Conservation (phyloP, 2,888 invertebrate genomes). For the Lathronympha strigana region DNA sequence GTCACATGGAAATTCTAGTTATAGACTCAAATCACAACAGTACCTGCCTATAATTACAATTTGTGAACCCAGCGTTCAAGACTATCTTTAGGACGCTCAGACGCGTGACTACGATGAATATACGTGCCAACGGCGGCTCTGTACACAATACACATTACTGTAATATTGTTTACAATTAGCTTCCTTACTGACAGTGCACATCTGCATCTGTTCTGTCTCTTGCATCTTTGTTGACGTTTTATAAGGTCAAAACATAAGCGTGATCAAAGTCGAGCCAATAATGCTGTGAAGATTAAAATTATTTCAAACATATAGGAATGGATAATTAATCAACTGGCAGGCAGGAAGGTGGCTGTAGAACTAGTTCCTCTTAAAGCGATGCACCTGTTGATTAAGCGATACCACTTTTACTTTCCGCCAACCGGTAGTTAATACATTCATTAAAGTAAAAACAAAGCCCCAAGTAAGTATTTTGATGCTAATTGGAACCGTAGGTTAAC, state of each 20-base stretch:
- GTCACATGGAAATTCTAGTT: conserved; percentile 54
- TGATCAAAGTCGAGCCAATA: conserved; percentile 12
- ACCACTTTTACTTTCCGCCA: conserved; percentile 39
- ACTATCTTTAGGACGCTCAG: conserved; percentile 11
- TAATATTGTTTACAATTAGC: conserved; percentile 10
- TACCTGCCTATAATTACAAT: conserved; percentile 16
- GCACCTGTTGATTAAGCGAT: conserved; percentile 41
- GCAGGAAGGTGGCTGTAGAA: conserved; percentile 26
- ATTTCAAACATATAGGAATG: conserved; percentile 8
- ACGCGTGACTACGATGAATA: conserved; percentile 13
- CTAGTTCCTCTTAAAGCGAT: conserved; percentile 34
- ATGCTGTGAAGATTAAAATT: not conserved
- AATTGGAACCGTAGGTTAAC: not conserved
- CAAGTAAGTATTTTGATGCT: conserved; percentile 14
- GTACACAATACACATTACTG: not conserved
- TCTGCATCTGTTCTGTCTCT: conserved; percentile 6
- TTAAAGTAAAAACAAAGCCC: conserved; percentile 21
- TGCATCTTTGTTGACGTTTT: conserved; percentile 19
- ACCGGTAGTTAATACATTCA: conserved; percentile 27
- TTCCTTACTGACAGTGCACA: not conserved
- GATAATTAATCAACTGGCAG: conserved; percentile 19
- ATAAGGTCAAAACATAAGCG: conserved; percentile 17
- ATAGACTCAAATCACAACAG: conserved; percentile 28
- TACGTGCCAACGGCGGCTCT: conserved; percentile 2
- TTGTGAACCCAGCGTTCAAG: conserved; percentile 16